Evolutionary conservation across 2,113 vertebrate genomes (phyloP).

Genomic region (Amblyornis subalaris): DNA sequence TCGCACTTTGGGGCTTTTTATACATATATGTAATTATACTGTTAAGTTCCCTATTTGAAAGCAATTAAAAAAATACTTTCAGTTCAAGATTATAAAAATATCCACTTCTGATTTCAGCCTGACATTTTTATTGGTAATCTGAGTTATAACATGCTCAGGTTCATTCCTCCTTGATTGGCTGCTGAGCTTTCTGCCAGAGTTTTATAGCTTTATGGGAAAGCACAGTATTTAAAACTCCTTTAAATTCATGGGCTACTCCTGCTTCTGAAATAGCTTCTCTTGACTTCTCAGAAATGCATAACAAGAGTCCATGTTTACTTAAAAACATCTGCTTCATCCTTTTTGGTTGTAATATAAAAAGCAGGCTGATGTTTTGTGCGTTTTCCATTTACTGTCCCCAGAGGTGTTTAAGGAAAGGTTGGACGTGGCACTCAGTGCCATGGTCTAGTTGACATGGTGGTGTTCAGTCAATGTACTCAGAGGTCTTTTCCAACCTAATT

Average conservation of each 20-base stretch:
- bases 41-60: constrained; percentile 74
- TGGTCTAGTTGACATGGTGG: neutral
- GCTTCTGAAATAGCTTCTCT: constrained; percentile 75
- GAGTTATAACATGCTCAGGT: constrained; percentile 77
- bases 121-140: constrained; percentile 83
- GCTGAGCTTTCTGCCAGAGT: constrained; percentile 70
- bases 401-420: neutral
- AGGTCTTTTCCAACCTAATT: neutral
- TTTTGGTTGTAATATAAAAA: constrained; percentile 67
- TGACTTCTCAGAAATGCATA: constrained; percentile 69
- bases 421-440: neutral
- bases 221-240: constrained; percentile 74
- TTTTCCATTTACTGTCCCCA: constrained; percentile 36
- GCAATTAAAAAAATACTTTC: constrained; percentile 76
- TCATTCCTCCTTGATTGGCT: constrained; percentile 73
- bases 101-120: constrained; percentile 72
- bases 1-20: constrained; percentile 64
- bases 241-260: constrained; percentile 73
- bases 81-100: constrained; percentile 72
- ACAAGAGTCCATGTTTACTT: constrained; percentile 74
- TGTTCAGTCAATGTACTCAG: neutral
- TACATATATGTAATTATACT: constrained; percentile 73
- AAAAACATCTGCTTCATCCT: constrained; percentile 76
- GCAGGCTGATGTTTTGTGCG: constrained; percentile 65
- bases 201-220: constrained; percentile 78